Evolutionary conservation across 2,797 vertebrate genomes (phyloP).

Genomic region (Artibeus jamaicensis): DNA sequence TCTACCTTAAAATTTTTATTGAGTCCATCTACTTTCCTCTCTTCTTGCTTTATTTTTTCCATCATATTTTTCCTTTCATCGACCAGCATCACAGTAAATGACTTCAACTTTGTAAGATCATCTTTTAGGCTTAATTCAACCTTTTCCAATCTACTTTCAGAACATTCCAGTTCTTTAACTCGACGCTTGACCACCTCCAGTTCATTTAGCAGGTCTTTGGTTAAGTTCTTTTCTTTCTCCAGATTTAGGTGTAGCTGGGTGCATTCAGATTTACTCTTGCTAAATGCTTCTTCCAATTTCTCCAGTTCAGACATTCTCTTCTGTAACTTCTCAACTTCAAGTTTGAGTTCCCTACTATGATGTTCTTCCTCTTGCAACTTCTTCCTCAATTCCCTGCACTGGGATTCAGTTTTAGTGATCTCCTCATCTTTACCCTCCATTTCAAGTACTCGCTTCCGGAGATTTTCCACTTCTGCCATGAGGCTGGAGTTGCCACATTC

Average conservation of each 20-base stretch:
- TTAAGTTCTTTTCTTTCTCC: conserved; percentile 91
- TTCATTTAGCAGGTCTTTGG: conserved; percentile 90
- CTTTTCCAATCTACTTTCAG: conserved; percentile 90
- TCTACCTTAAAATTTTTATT: conserved; percentile 91
- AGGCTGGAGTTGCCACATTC: conserved; percentile 92
- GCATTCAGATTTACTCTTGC: conserved; percentile 90
- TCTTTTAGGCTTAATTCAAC: conserved; percentile 92
- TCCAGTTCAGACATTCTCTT: conserved; percentile 94
- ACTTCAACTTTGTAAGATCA: conserved; percentile 94
- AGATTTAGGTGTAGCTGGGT: conserved; percentile 89
- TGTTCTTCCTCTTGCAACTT: conserved; percentile 93
- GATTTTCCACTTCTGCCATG: conserved; percentile 93
- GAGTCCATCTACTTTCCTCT: conserved; percentile 90
- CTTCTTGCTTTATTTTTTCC: conserved; percentile 93
- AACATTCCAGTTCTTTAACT: conserved; percentile 91
- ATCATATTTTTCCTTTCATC: conserved; percentile 94
- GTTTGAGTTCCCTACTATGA: conserved; percentile 89
- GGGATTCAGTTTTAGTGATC: conserved; percentile 92
- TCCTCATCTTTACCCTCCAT: conserved; percentile 99
- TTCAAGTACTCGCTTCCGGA: conserved; percentile 94
- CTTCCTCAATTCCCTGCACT: conserved; percentile 92
- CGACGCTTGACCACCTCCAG: conserved; percentile 89
- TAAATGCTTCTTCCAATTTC: conserved; percentile 92
- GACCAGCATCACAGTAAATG: conserved; percentile 92
- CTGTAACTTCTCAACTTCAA: conserved; percentile 94